A percentile compares a stretch with the other conserved stretches of the same genome.
Conservation (phyloP, 2,888 invertebrate genomes). For the Erynnis tages region DNA sequence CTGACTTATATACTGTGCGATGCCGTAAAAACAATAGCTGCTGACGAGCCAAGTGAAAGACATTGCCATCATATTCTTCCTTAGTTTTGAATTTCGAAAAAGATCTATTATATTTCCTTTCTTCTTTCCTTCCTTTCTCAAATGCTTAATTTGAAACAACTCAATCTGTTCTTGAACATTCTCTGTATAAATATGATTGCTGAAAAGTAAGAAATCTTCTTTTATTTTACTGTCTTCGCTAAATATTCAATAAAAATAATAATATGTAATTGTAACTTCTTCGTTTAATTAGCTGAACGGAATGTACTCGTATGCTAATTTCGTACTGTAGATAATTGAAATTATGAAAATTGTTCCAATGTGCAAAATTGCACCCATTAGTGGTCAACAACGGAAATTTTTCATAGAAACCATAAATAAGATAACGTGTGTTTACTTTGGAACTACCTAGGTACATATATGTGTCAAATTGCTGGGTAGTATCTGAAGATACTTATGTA, state of each 20-base stretch:
- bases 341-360: no score
- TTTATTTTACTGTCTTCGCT: no score
- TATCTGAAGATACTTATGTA: no score
- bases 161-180: slow-evolving; percentile 62
- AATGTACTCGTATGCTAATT: no score
- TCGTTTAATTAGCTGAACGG: not conserved
- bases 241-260: no score
- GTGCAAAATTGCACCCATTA: not conserved
- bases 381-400: not conserved
- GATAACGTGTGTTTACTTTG: not conserved
- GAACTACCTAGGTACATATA: no score
- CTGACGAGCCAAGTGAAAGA: slow-evolving; percentile 89
- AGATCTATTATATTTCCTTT: slow-evolving; percentile 82
- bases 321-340: no score
- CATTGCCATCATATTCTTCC: slow-evolving; percentile 85
- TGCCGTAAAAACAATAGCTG: slow-evolving; percentile 88
- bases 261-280: not conserved
- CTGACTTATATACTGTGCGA: slow-evolving; percentile 89
- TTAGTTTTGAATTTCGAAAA: slow-evolving; percentile 84
- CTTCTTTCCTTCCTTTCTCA: slow-evolving; percentile 27
- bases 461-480: no score
- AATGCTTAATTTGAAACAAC: slow-evolving; percentile 47
- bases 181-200: slow-evolving; percentile 64
- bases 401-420: no score
- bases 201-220: slow-evolving; percentile 41